Evolutionary conservation across 2,797 vertebrate species (phyloP), one percentile per base, ranked within the genome.

Genomic region (Eulemur mongoz): DNA sequence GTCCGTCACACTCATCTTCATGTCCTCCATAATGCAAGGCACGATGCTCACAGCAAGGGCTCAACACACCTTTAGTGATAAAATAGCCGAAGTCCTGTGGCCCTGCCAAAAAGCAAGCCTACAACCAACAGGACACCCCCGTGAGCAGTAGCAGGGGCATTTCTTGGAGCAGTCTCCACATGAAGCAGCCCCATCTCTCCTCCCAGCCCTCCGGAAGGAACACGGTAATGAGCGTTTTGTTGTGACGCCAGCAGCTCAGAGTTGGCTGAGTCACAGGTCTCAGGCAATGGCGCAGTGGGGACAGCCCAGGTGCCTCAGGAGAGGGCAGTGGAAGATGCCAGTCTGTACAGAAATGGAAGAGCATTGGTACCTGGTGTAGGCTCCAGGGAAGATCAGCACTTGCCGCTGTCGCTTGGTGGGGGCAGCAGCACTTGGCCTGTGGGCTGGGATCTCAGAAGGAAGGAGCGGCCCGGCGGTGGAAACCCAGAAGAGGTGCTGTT

Each of bases 271-370:
- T 12, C 15, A 5, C 43, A 18, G 20, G 52, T 13, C 40, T 79
- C 30, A 14, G 54, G 73, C 6, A 17, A 23, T 30, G 32, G 73
- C 18, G 3, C 0, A 0, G 1, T 12, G n/a, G 27, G 25, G 63
- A 15, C 30, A 65, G 59, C 59, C 38, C 17, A 2, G 11, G 25
- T 22, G 38, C 25, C 54, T 40, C 35, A 38, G 69, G n/a, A 32
- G 23, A 87, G 52, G 35, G 18, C 2, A 25, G 5, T n/a, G 13
- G 67, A 43, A 0, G 17, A 27, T 30, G 63, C 18, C 20, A 45
- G 57, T 57, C 20, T 89, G 61, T 88, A 45, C 27, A 63, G 67
- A 69, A 70, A 6, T 1, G 0, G 80, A 54, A 50, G 40, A 6
- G 35, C 43, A 65, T 17, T 50, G 12, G 43, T 48, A 61, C 32